Evolutionary conservation across 37 sponge, comb jelly and placozoan genomes (phyloP).

Genomic region (Halichondria panicea): DNA sequence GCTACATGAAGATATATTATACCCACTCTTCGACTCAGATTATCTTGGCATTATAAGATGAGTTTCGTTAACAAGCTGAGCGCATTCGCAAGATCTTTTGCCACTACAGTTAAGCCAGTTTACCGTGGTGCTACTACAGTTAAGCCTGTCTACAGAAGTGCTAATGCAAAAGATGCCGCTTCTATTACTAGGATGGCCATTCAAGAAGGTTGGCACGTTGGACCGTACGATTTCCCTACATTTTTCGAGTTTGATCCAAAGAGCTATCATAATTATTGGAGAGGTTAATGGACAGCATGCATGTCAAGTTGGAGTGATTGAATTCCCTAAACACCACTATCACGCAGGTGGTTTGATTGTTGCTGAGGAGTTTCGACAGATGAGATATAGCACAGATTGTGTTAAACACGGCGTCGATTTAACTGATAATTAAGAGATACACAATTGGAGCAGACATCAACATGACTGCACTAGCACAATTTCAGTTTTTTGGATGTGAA

Average conservation of each 20-base stretch:
- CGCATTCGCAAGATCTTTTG: too few relatives aligned
- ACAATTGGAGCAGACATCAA: background rate
- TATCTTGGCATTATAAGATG: too few relatives aligned
- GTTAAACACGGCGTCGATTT: too few relatives aligned
- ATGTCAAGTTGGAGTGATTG: background rate
- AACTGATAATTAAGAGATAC: too few relatives aligned
- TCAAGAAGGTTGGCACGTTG: slow-evolving; percentile 3
- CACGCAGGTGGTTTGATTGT: background rate
- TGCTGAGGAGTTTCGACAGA: background rate
- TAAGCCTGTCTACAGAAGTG: too few relatives aligned
- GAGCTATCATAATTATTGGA: background rate
- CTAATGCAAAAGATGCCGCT: background rate
- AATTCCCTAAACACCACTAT: background rate
- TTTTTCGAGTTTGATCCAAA: background rate
- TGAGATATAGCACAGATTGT: background rate
- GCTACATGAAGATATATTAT: too few relatives aligned
- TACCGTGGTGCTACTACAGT: too few relatives aligned
- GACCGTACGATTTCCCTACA: background rate
- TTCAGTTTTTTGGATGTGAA: background rate
- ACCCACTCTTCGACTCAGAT: too few relatives aligned
- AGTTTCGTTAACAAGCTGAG: too few relatives aligned
- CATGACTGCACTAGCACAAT: background rate
- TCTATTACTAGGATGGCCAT: background rate
- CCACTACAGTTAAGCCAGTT: too few relatives aligned
- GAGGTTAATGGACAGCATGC: background rate